A percentile compares a stretch with the other conserved stretches of the same genome.
These are phyloP conservation scores for Corythornis vintsioides DNA, from an alignment of 2,113 vertebrate species.

Conservation along the genomic window DNA sequence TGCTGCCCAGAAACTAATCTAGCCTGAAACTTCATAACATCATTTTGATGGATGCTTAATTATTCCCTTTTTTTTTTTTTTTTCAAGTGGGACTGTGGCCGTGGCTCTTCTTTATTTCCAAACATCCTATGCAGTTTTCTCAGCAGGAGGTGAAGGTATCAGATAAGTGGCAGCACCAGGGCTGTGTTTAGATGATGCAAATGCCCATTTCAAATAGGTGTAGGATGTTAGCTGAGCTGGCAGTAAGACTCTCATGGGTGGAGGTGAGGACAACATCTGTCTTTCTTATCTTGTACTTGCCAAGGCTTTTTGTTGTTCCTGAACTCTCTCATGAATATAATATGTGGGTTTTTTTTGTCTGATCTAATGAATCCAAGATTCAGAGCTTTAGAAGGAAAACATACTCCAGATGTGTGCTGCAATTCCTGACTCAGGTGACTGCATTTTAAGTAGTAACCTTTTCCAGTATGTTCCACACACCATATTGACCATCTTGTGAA, in stretches of 20 bases:
- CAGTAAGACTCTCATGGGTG: constrained; percentile 12
- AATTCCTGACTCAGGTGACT: constrained; percentile 50
- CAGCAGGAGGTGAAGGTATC: constrained; percentile 1
- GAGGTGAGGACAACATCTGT: constrained; percentile 72
- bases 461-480: constrained; percentile 5
- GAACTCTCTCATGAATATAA: constrained; percentile 76
- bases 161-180: not conserved
- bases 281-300: constrained; percentile 45
- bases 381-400: constrained; percentile 58
- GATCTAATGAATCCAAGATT: constrained; percentile 71
- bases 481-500: not conserved
- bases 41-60: constrained; percentile 33
- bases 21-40: constrained; percentile 1
- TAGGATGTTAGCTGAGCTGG: constrained; percentile 41
- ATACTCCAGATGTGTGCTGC: constrained; percentile 65
- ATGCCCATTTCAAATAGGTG: not conserved
- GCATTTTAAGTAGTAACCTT: constrained; percentile 38
- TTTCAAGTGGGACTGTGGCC: not conserved
- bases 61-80: constrained; percentile 51
- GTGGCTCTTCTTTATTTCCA: not conserved
- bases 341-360: constrained; percentile 71
- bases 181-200: not conserved
- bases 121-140: constrained; percentile 41
- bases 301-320: constrained; percentile 64
- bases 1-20: not conserved